Conservation (phyloP, 2,888 invertebrate species). For the Acanthosepion lycidas region DNA sequence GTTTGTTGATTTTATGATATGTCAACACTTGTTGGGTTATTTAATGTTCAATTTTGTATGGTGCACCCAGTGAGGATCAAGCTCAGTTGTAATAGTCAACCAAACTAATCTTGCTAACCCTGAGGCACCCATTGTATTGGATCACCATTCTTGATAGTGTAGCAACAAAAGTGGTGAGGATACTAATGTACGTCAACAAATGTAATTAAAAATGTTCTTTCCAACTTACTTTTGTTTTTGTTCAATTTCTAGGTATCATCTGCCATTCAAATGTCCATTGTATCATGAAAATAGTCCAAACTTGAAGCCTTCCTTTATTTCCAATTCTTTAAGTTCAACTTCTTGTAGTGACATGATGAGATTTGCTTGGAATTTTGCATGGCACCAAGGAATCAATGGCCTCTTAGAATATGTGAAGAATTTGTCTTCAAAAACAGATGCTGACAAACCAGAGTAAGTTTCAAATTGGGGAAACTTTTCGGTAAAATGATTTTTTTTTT, state of each 20-base stretch:
- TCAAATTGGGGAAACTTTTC: no score
- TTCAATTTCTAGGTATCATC: slow-evolving; percentile 60
- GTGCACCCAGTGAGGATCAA: no score
- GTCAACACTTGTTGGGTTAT: no score
- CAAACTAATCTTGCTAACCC: no score
- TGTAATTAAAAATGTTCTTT: background rate
- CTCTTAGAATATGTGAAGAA: slow-evolving; percentile 58
- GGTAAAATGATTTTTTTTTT: no score
- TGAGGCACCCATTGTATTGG: no score
- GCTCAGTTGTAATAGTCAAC: no score
- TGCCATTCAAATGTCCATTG: slow-evolving; percentile 67
- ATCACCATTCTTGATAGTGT: no score
- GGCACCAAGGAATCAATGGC: slow-evolving; percentile 68
- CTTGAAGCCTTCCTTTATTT: slow-evolving; percentile 58
- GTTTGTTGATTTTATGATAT: no score
- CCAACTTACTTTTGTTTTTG: background rate
- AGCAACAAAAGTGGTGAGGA: no score
- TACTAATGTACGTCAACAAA: no score
- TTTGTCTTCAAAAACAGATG: background rate
- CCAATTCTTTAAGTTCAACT: slow-evolving; percentile 63
- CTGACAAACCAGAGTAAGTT: background rate
- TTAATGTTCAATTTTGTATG: no score
- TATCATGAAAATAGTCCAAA: slow-evolving; percentile 68
- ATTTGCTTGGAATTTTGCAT: slow-evolving; percentile 70
- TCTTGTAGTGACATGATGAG: slow-evolving; percentile 67